Evolutionary conservation across 2,888 invertebrate genomes (phyloP).

Genomic region (Platycnemis pennipes): DNA sequence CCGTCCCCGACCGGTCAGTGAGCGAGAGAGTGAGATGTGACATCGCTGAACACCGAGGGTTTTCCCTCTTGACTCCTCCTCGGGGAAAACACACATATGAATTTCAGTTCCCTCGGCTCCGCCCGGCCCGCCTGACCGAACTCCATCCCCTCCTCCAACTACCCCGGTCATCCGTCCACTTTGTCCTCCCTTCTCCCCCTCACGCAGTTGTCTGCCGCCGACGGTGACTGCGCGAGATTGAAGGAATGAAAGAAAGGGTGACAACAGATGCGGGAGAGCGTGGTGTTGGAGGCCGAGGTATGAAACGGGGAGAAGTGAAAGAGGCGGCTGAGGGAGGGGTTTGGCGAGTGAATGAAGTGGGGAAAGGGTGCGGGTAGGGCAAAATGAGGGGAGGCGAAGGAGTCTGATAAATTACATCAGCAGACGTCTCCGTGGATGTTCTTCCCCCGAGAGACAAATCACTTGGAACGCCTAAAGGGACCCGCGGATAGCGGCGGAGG

Average conservation of each 20-base stretch:
- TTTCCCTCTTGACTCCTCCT: background rate
- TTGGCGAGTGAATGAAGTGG: background rate
- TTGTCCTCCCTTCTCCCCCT: background rate
- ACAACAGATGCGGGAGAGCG: background rate
- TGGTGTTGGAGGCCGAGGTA: background rate
- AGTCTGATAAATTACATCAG: slow-evolving; percentile 48
- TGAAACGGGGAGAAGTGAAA: background rate
- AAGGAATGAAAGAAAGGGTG: background rate
- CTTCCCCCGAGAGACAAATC: slow-evolving; percentile 55
- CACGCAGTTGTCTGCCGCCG: background rate
- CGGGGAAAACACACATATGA: slow-evolving; percentile 56
- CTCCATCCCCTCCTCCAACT: background rate
- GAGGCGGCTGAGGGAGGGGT: background rate
- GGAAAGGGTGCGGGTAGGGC: background rate
- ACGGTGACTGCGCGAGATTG: background rate
- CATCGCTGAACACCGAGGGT: slow-evolving; percentile 55
- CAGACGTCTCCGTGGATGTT: slow-evolving; percentile 62
- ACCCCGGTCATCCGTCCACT: background rate
- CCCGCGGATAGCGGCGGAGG: background rate
- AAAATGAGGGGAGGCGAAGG: background rate
- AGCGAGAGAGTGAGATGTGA: slow-evolving; percentile 60
- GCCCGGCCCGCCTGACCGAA: background rate
- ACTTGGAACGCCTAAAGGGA: slow-evolving; percentile 44
- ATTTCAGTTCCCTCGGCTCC: slow-evolving; percentile 28
- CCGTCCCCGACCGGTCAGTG: slow-evolving; percentile 19